phyloP scores from a whole-genome alignment of 2,113 vertebrate species.

The Cathartes aura region DNA sequence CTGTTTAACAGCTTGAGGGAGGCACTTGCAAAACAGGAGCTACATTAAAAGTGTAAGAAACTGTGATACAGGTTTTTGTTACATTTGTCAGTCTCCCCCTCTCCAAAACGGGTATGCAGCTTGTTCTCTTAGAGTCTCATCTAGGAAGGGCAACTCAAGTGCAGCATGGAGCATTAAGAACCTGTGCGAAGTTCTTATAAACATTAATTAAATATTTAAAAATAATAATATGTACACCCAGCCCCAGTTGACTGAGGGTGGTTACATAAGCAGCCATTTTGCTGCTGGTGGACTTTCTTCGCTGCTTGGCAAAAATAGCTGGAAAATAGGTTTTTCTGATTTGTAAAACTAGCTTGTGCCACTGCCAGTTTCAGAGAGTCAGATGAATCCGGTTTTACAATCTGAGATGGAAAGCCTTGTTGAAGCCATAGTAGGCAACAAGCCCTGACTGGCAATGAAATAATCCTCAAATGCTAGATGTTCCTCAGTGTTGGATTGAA shows the following conservation, averaged over 20 bases:
- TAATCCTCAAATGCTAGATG: background rate
- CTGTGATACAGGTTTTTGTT: background rate
- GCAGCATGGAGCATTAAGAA: background rate
- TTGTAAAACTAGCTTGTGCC: background rate
- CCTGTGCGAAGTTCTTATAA: background rate
- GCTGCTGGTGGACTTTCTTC: background rate
- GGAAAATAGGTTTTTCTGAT: background rate
- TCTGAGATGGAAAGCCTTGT: background rate
- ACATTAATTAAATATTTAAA: constrained; percentile 19
- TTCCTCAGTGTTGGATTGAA: background rate
- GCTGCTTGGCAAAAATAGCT: background rate
- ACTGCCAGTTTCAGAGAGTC: background rate
- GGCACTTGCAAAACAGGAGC: background rate
- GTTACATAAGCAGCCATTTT: background rate
- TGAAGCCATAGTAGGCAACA: background rate
- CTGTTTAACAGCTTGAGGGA: background rate
- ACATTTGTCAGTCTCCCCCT: background rate
- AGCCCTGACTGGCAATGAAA: background rate
- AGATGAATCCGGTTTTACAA: background rate
- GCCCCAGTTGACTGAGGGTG: background rate
- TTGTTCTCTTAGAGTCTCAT: background rate
- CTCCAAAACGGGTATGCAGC: background rate
- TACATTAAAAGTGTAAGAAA: background rate
- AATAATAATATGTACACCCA: background rate
- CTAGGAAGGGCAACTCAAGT: background rate